These are phyloP conservation scores for Polypterus senegalus DNA, from an alignment of 2,113 vertebrate genomes.

Conservation along the genomic window DNA sequence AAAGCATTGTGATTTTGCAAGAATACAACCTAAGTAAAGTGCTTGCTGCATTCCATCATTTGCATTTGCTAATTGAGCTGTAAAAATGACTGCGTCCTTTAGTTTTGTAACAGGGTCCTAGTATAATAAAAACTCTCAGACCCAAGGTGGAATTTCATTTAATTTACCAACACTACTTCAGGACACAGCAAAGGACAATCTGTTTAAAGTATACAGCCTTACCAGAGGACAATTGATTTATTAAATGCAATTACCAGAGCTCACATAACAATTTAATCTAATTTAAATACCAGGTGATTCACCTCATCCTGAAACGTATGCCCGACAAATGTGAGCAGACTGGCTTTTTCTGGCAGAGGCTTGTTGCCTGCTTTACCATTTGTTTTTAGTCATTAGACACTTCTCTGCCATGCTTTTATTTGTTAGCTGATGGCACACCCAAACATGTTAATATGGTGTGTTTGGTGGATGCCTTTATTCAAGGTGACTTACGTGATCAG, in stretches of 20 bases:
- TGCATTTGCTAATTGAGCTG: constrained; percentile 24
- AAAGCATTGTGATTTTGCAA: constrained; percentile 9
- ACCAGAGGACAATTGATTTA: constrained; percentile 25
- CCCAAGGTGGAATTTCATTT: constrained; percentile 10
- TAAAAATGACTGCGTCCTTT: constrained; percentile 16
- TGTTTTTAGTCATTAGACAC: no score
- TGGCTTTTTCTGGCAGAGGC: no score
- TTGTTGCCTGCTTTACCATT: no score
- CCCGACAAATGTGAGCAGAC: no score
- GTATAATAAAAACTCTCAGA: not conserved
- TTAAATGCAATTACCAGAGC: constrained; percentile 21
- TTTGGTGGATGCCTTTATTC: no score
- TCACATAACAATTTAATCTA: constrained; percentile 13
- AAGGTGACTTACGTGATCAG: no score
- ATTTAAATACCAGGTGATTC: constrained; percentile 9
- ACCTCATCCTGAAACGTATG: not conserved
- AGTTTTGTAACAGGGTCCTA: constrained; percentile 9
- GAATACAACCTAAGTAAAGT: constrained; percentile 14
- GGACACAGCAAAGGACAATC: constrained; percentile 14
- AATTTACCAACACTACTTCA: constrained; percentile 20
- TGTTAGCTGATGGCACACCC: no score
- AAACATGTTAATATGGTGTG: no score
- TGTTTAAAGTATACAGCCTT: constrained; percentile 12
- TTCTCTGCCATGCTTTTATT: no score
- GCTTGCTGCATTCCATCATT: constrained; percentile 12